phyloP scores from a whole-genome alignment of 2,888 invertebrate species.

The Digitonthophagus gazella region DNA sequence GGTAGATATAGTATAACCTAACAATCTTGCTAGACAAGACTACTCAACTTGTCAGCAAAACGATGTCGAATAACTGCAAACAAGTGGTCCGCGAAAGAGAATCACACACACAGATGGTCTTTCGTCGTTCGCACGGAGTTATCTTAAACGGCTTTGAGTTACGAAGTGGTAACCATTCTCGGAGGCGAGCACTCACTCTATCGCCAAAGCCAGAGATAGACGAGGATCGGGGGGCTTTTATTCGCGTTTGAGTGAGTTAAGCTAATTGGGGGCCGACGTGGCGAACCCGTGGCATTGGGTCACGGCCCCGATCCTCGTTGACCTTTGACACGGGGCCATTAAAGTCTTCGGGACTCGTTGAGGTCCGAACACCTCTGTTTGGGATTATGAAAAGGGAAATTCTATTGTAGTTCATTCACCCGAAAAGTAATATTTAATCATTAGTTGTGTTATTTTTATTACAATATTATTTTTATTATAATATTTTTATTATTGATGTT shows the following conservation, averaged over 20 bases:
- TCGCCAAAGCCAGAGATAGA: neutral
- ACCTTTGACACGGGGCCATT: slow-evolving; percentile 9
- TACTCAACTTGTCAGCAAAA: neutral
- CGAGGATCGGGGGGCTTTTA: neutral
- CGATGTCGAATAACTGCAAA: neutral
- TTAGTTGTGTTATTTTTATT: no score
- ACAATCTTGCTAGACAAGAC: no score
- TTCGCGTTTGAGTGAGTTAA: slow-evolving; percentile 7
- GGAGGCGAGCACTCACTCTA: neutral
- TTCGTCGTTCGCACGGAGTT: neutral
- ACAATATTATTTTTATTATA: no score
- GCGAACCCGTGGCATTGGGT: slow-evolving; percentile 16
- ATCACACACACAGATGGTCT: neutral
- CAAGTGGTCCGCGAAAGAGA: neutral
- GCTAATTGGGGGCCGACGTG: slow-evolving; percentile 8
- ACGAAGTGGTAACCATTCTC: neutral
- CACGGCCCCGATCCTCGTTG: slow-evolving; percentile 20
- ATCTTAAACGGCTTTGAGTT: neutral
- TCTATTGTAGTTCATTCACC: neutral
- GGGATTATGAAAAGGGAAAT: neutral
- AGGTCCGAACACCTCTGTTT: neutral
- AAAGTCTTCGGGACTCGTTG: neutral
- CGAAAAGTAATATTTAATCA: neutral
- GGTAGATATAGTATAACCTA: no score
- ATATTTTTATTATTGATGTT: no score